Evolutionary conservation across 1,140 invertebrate genomes (phyloP), one percentile per base, ranked within the genome.

Genomic region (Drosophila sp.): DNA sequence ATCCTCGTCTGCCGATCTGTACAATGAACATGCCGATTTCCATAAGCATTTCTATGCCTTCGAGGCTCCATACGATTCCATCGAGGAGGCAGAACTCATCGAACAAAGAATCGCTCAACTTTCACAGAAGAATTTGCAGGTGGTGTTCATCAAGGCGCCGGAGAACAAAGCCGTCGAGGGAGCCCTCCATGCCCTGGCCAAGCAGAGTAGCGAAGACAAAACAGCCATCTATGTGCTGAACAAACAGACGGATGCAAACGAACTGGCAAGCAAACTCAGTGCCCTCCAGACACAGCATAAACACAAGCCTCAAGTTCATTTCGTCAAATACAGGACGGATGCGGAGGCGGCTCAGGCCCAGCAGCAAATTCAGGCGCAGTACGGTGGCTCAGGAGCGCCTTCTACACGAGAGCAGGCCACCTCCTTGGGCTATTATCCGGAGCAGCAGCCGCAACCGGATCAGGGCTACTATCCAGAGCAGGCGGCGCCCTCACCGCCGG

Each of bases 301-400:
- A 44, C 66, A 82, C 57, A 90, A 90, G 66, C 90, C 90, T 1
- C 79, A 90, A 69, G 90, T 91, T 58, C 87, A 91, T 64, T 91
- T 91, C 73, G 90, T 91, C 29, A 91, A 91, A 79, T 91, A 91
- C 60, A 85, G 81, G 56, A 91, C 90, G 23, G 90, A 90, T 58
- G 90, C 76, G 65, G 90, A 91, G 41, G 90, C 90, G 33, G 77
- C 57, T 54, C 82, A 83, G 44, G 90, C 90, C 27, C 90, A 91
- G 68, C 76, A 77, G 35, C 74, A 80, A 55, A 91, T 91, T 69
- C 90, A 90, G 83, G 81, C 72, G 6, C 86, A 91, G 58, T 91
- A 91, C 66, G 79, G 75, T 11, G 77, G 17, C 17, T 17, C 17
- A 17, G 17, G 72, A 32, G 50, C 50, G 17, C 10, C 50, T 11